Base-by-base conservation (phyloP, 1,140 invertebrate genomes). In the Caerostris extrusa region DNA sequence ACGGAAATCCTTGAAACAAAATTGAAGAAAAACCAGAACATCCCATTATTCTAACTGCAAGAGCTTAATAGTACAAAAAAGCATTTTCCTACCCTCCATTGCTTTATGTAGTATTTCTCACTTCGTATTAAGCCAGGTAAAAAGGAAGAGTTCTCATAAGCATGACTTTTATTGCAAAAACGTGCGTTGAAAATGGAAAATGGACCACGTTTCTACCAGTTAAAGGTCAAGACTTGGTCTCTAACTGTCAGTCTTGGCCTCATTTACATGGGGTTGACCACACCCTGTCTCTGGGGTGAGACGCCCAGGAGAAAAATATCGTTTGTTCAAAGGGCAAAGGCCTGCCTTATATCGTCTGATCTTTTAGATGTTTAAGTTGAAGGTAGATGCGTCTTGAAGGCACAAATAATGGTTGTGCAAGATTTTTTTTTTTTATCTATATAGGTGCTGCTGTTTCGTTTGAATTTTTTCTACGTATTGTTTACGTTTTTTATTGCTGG, bases 191-290 rank as follows among this genome's bases (percentile, higher is more conserved):
- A 69, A 53, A n/a, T 64, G 34, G 53, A 83, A 83, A 82, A 83
- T 53, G 7, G 10, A 10, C 50, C 53, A 50, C 71, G 71, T 3
- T 71, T 88, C 58, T 55, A 3, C 34, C 19, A 34, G 34, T 34
- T 17, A 89, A 89, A 89, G 87, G 87, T 89, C 87, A 89, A 89
- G 87, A 89, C 50, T 89, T 50, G 53, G 57, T n/a, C n/a, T 61
- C 61, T 77, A 83, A 57, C 82, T 77, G 82, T 56, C 64, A 69
- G 87, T 64, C 87, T 89, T 89, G 87, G 55, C 87, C 87, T 89
- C 87, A 89, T 89, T 89, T 89, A 89, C 87, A 89, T 89, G 50
- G 5, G 12, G 34, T 10, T 60, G 50, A 71, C 87, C 87, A 89
- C 87, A 89, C 87, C 87, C 87, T 89, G 50, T 19, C 61, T 55